Evolutionary conservation across 2,888 invertebrate genomes (phyloP), one percentile per base, ranked within the genome.

Genomic region (Lamellibrachia columna): DNA sequence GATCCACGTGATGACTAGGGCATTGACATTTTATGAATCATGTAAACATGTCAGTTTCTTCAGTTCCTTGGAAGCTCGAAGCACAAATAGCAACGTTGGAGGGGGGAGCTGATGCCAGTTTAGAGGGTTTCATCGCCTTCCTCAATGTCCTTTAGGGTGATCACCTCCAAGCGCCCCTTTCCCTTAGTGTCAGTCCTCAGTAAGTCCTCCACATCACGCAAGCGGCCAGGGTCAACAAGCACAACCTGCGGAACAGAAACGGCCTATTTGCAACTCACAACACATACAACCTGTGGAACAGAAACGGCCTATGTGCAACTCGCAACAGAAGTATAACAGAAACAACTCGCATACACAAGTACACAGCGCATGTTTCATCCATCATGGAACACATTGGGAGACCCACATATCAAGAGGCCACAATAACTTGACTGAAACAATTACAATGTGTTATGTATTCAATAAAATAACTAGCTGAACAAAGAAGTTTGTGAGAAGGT

Each of bases 151-250:
- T 99, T 99, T 93, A 99, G 97, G 96, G 98, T 98, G 3, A 99
- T 96, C 92, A 99, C 97, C 97, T 99, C 99, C 95, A 99, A 97
- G 92, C 98, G 97, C n/a, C 98, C 99, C 94, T 97, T 97, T 11
- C 96, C 96, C 93, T 95, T 96, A 0, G 98, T 98, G 95, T 99
- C 98, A 75, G 98, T 97, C 94, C 98, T 97, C 2, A 99, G 97
- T 94, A 99, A 96, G 94, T 98, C 98, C 97, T 99, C 99, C 55
- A 99, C 97, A 95, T 97, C 98, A 95, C 99, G 97, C 96, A 98
- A 99, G 95, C 98, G 98, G 0, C 99, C 99, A 3, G 99, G 99
- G 97, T 99, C 99, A 93, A 98, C 98, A 15, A 98, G 97, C 90
- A 97, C 97, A 1, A 97, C 97, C 97, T 97, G 94, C n/a, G 22